Evolutionary conservation across 2,888 invertebrate species (phyloP).

Genomic region (Plusia festucae): DNA sequence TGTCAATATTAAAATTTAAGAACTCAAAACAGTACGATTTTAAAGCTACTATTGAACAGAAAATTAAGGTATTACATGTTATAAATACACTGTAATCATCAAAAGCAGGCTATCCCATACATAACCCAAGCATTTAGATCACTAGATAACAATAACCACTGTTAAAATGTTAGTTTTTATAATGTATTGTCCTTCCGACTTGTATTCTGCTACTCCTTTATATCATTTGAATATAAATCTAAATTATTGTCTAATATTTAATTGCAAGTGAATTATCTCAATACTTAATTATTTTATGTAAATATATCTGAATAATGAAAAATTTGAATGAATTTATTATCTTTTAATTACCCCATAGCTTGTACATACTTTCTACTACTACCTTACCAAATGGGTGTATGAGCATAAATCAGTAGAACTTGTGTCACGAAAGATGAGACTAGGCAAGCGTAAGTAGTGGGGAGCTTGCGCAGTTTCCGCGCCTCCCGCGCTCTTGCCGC

Average conservation of each 20-base stretch:
- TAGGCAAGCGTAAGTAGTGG: too few relatives aligned
- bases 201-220: constrained; percentile 59
- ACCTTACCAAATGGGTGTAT: too few relatives aligned
- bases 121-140: constrained; percentile 12
- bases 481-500: too few relatives aligned
- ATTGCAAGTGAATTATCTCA: constrained; percentile 82
- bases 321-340: constrained; percentile 71
- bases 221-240: constrained; percentile 79
- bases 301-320: constrained; percentile 83
- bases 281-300: constrained; percentile 85
- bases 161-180: constrained; percentile 21
- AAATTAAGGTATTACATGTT: constrained; percentile 12
- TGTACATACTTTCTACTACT: neutral
- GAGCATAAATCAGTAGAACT: too few relatives aligned
- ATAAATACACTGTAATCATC: neutral
- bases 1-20: too few relatives aligned
- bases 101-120: neutral
- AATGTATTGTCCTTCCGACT: constrained; percentile 25
- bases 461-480: too few relatives aligned
- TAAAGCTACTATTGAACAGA: neutral
- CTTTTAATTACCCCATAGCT: neutral
- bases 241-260: constrained; percentile 80
- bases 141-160: constrained; percentile 24
- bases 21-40: neutral
- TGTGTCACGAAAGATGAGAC: too few relatives aligned